These are phyloP conservation scores for Parazoanthus swiftii DNA, from an alignment of 92 coral and sea anemone species.

Conservation along the genomic window DNA sequence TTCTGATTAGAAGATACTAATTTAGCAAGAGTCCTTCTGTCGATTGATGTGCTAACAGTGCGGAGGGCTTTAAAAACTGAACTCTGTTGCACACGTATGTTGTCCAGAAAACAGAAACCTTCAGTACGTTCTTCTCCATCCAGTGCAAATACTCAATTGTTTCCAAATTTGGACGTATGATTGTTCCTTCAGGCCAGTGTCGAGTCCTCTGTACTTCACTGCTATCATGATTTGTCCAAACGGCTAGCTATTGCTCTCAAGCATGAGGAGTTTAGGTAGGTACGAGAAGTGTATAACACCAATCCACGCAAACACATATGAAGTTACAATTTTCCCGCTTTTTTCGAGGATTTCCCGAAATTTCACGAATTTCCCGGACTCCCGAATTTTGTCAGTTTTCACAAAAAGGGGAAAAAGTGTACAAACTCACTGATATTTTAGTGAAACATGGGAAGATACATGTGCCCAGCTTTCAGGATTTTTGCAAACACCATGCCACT, in stretches of 20 bases:
- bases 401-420: no score
- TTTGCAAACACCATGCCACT: no score
- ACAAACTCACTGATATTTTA: no score
- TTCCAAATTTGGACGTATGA: not conserved
- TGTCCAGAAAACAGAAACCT: not conserved
- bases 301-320: no score
- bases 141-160: not conserved
- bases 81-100: not conserved
- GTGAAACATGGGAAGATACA: no score
- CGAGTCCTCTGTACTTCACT: conserved; percentile 78
- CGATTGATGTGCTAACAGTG: not conserved
- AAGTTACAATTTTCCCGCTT: no score
- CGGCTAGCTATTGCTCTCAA: conserved; percentile 91
- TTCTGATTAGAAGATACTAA: no score
- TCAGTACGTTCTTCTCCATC: not conserved
- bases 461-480: no score
- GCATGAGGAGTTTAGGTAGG: conserved; percentile 92
- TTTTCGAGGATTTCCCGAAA: no score
- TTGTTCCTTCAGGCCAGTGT: conserved; percentile 71
- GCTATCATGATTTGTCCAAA: conserved; percentile 91
- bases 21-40: not conserved
- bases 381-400: no score
- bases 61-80: not conserved
- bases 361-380: no score
- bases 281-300: not conserved